Conservation (phyloP, 1,140 invertebrate species). For the Tetraneura akinire region DNA sequence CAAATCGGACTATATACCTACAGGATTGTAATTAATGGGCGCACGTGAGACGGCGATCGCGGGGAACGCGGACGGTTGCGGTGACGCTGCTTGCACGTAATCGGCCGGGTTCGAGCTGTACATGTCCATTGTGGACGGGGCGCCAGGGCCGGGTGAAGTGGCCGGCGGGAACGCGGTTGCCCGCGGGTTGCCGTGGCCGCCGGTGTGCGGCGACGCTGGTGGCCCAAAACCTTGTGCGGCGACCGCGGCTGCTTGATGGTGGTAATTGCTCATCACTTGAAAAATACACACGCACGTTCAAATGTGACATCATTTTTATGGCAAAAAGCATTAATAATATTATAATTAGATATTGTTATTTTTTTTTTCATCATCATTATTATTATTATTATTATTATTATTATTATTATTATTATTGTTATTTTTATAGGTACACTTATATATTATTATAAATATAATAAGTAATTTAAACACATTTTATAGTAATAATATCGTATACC, state of each 20-base stretch:
- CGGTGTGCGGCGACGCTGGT: constrained; percentile 68
- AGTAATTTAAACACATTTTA: too few species aligned
- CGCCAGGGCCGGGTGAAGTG: constrained; percentile 79
- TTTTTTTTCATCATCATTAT: too few species aligned
- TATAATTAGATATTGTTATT: too few species aligned
- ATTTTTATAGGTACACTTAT: too few species aligned
- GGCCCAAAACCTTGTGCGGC: constrained; percentile 73
- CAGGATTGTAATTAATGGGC: constrained; percentile 85
- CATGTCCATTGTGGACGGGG: constrained; percentile 75
- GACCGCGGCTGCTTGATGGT: constrained; percentile 72
- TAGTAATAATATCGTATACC: too few species aligned
- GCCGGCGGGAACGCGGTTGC: constrained; percentile 88
- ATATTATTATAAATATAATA: too few species aligned
- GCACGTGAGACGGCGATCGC: constrained; percentile 86
- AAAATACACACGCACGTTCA: constrained; percentile 35
- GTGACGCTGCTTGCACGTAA: constrained; percentile 89
- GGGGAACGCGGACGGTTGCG: constrained; percentile 85
- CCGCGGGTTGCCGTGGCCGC: constrained; percentile 78
- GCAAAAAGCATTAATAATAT: too few species aligned
- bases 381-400: too few species aligned
- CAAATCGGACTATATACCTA: constrained; percentile 62
- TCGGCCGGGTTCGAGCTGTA: constrained; percentile 83
- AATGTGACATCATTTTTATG: too few species aligned
- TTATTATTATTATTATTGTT: too few species aligned
- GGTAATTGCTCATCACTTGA: constrained; percentile 84